Conservation (phyloP, 2,797 vertebrate species). For the Mus spretus region DNA sequence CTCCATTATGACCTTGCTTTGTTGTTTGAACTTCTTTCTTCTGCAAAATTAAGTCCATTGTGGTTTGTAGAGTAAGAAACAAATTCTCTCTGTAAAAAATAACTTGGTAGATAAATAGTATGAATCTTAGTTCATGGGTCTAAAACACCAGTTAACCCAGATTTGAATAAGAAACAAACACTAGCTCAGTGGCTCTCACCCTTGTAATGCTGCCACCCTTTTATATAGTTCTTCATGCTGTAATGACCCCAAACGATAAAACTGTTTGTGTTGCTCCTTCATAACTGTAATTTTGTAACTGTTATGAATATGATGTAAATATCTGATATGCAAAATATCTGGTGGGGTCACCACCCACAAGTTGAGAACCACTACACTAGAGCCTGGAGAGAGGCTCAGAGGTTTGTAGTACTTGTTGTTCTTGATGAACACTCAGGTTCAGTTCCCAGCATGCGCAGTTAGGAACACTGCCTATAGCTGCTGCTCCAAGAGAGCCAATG, state of each 20-base stretch:
- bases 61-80: slow-evolving; percentile 49
- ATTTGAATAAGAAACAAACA: slow-evolving; percentile 27
- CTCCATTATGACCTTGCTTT: not conserved
- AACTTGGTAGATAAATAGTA: slow-evolving; percentile 6
- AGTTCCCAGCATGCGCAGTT: not conserved
- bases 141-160: not conserved
- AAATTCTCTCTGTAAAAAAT: slow-evolving; percentile 9
- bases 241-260: not conserved
- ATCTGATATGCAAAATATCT: not conserved
- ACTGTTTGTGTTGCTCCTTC: not conserved
- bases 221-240: not conserved
- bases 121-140: slow-evolving; percentile 7
- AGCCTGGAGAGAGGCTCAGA: not conserved
- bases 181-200: not conserved
- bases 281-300: not conserved
- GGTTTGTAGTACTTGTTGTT: not conserved
- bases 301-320: not conserved
- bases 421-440: not conserved
- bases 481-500: not conserved
- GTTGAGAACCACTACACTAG: not conserved
- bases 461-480: not conserved
- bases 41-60: slow-evolving; percentile 43
- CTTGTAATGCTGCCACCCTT: not conserved
- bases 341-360: not conserved
- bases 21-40: not conserved